A percentile compares a stretch with the other conserved stretches of the same genome.
phyloP scores from a whole-genome alignment of 2,113 vertebrate genomes.

The Percopsis transmontana region DNA sequence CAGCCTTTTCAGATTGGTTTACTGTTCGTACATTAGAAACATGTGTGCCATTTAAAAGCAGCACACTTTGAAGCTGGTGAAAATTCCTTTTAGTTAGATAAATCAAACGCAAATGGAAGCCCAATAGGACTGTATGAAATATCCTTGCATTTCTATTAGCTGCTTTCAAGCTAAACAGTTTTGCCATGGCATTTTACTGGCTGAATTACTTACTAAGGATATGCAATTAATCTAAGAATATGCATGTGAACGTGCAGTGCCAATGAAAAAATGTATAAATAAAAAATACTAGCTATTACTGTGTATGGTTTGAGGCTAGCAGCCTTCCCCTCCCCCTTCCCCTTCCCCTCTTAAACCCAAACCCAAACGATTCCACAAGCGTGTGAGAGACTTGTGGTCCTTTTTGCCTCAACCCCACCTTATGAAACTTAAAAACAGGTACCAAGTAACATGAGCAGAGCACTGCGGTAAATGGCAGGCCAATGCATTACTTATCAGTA shows the following conservation, averaged over 20 bases:
- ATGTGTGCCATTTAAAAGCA: constrained; percentile 51
- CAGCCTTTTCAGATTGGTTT: constrained; percentile 20
- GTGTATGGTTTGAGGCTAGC: constrained; percentile 28
- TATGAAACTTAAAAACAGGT: constrained; percentile 63
- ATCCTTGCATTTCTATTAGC: constrained; percentile 4
- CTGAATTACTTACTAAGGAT: constrained; percentile 59
- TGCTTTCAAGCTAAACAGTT: constrained; percentile 48
- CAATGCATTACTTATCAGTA: constrained; percentile 73
- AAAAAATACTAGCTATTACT: constrained; percentile 26
- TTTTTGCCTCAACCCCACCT: constrained; percentile 67
- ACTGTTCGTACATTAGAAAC: constrained; percentile 45
- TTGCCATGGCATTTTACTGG: constrained; percentile 52
- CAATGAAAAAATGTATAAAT: constrained; percentile 35
- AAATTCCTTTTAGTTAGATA: constrained; percentile 58
- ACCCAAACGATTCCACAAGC: constrained; percentile 42
- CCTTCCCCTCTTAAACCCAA: constrained; percentile 20
- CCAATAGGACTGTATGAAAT: constrained; percentile 13
- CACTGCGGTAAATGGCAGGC: constrained; percentile 73
- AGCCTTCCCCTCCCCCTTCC: constrained; percentile 26
- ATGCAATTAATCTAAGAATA: constrained; percentile 51
- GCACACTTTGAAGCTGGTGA: constrained; percentile 74
- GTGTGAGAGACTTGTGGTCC: constrained; percentile 49
- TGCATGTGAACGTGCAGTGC: constrained; percentile 60
- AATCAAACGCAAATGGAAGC: constrained; percentile 55
- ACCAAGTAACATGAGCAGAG: constrained; percentile 69